phyloP scores from a whole-genome alignment of 2,113 vertebrate species.

The Syrrhaptes paradoxus region DNA sequence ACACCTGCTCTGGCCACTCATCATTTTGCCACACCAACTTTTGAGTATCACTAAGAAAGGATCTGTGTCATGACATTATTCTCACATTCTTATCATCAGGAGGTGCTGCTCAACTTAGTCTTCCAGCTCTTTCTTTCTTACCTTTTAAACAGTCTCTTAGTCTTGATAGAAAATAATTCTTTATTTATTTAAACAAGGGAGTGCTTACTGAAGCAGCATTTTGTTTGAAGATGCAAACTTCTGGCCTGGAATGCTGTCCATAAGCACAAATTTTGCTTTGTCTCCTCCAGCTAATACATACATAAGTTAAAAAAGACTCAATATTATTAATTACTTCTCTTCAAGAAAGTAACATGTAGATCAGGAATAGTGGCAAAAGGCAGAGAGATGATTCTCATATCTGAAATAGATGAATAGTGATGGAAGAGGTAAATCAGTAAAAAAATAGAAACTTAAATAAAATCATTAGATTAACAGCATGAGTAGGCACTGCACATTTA shows the following conservation, averaged over 20 bases:
- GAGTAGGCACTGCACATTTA: background rate
- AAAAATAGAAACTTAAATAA: background rate
- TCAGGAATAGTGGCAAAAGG: background rate
- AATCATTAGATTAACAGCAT: background rate
- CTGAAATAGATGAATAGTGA: background rate
- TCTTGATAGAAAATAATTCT: background rate
- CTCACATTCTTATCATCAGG: background rate
- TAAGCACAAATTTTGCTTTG: background rate
- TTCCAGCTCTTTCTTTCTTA: background rate
- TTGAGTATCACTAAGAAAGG: background rate
- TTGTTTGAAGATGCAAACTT: background rate
- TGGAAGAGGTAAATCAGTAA: background rate
- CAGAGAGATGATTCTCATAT: background rate
- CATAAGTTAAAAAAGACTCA: background rate
- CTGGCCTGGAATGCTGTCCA: background rate
- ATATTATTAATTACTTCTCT: background rate
- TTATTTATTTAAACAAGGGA: background rate
- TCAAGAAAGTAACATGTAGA: background rate
- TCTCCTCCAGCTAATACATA: background rate
- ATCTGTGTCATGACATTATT: background rate
- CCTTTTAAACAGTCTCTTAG: background rate
- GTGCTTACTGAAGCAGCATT: background rate
- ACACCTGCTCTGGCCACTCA: background rate
- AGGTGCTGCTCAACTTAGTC: background rate
- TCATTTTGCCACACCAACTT: background rate